Evolutionary conservation across 1,140 invertebrate genomes (phyloP).

Genomic region (Cheumatopsyche charites): DNA sequence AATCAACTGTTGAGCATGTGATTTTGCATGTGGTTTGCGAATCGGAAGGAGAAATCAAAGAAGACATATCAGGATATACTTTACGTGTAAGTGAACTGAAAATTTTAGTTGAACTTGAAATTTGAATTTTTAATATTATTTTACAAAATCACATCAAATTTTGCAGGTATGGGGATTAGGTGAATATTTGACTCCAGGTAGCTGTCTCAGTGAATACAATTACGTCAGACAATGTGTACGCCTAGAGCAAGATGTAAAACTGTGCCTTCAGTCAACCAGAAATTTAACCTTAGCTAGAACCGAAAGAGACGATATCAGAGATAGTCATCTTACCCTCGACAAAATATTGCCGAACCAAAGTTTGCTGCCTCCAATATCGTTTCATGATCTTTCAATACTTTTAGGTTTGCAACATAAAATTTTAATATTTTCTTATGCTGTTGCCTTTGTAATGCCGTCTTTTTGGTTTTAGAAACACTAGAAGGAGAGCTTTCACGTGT

Average conservation of each 20-base stretch:
- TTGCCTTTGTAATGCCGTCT: not conserved
- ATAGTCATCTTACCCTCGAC: conserved; percentile 71
- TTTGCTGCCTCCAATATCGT: conserved; percentile 72
- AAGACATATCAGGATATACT: conserved; percentile 71
- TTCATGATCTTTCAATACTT: conserved; percentile 79
- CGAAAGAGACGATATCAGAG: conserved; percentile 76
- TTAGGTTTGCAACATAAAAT: conserved; percentile 64
- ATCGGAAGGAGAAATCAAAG: conserved; percentile 72
- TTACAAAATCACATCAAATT: conserved; percentile 9
- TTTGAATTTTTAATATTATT: conserved; percentile 1
- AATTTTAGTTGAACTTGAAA: not conserved
- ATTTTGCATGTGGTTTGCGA: conserved; percentile 86
- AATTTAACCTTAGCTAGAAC: conserved; percentile 64
- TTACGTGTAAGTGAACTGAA: conserved; percentile 56
- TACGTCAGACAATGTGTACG: conserved; percentile 95
- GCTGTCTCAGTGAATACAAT: conserved; percentile 83
- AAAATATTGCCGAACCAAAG: conserved; percentile 78
- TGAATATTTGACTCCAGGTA: conserved; percentile 77
- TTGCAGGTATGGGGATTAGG: conserved; percentile 81
- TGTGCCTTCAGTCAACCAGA: conserved; percentile 73
- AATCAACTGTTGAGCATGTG: conserved; percentile 84
- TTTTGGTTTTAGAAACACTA: conserved; percentile 67
- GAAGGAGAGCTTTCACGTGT: conserved; percentile 82
- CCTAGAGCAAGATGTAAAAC: conserved; percentile 85
- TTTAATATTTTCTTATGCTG: not conserved